These are phyloP conservation scores for Columba livia DNA, from an alignment of 2,113 vertebrate genomes.

Conservation along the genomic window DNA sequence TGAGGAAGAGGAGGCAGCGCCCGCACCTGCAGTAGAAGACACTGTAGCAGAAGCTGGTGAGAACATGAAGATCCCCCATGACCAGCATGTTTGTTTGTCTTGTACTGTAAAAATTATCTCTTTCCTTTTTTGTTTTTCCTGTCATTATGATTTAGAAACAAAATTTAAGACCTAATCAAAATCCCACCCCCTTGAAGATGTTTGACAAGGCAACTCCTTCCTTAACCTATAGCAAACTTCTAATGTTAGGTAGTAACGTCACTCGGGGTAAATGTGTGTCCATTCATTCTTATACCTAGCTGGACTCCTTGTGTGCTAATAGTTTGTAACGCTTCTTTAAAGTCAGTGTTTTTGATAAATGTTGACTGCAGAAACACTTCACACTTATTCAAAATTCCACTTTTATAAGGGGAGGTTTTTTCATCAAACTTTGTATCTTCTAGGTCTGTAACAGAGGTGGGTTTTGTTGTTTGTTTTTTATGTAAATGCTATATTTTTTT, in stretches of 20 bases:
- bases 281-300: background rate
- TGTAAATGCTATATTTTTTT: background rate
- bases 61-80: background rate
- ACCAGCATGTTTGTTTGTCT: background rate
- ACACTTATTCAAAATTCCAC: background rate
- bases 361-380: background rate
- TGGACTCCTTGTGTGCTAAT: background rate
- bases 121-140: background rate
- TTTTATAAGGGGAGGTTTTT: background rate
- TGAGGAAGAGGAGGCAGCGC: conserved; percentile 80
- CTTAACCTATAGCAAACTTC: background rate
- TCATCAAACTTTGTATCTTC: background rate
- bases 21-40: conserved; percentile 75
- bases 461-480: background rate
- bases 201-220: background rate
- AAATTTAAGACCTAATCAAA: background rate
- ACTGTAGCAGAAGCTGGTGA: conserved; percentile 87
- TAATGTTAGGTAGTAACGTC: background rate
- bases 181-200: background rate
- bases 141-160: background rate
- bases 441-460: background rate
- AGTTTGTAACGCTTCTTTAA: background rate
- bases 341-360: background rate
- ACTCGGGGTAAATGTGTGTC: background rate
- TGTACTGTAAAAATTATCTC: background rate